Conservation (phyloP, 2,113 vertebrate species). For the Phodopus roborovskii region DNA sequence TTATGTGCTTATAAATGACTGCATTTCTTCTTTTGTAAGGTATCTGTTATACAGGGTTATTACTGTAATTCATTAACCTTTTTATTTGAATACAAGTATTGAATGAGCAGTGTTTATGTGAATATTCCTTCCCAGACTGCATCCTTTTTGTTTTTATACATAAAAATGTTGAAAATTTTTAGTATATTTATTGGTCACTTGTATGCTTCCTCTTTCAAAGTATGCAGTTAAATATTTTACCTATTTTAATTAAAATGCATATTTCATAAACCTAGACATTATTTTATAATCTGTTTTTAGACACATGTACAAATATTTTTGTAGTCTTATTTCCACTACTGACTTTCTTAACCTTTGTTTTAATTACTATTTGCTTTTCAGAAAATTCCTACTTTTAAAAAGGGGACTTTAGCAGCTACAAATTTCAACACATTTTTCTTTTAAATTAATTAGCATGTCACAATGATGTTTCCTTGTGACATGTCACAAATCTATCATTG, state of each 20-base stretch:
- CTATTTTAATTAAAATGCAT: not conserved
- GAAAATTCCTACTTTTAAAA: not conserved
- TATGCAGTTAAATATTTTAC: not conserved
- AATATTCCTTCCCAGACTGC: not conserved
- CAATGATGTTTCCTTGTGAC: not conserved
- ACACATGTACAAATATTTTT: not conserved
- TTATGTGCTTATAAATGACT: not conserved
- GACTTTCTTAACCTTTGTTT: not conserved
- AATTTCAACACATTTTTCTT: not conserved
- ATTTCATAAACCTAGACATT: not conserved
- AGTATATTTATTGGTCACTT: not conserved
- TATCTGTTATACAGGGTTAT: too few relatives aligned
- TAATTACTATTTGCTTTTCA: not conserved
- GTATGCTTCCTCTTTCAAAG: not conserved
- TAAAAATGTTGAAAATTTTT: not conserved
- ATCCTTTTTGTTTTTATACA: not conserved
- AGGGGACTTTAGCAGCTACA: not conserved
- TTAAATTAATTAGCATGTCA: not conserved
- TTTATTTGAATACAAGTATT: too few relatives aligned
- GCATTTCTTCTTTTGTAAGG: not conserved
- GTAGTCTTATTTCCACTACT: not conserved
- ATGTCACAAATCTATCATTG: not conserved
- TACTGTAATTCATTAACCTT: not conserved
- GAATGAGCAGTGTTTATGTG: fast-evolving
- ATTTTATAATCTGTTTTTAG: not conserved